These are phyloP conservation scores for Danio kyathit DNA, from an alignment of 2,797 vertebrate species.

Conservation along the genomic window DNA sequence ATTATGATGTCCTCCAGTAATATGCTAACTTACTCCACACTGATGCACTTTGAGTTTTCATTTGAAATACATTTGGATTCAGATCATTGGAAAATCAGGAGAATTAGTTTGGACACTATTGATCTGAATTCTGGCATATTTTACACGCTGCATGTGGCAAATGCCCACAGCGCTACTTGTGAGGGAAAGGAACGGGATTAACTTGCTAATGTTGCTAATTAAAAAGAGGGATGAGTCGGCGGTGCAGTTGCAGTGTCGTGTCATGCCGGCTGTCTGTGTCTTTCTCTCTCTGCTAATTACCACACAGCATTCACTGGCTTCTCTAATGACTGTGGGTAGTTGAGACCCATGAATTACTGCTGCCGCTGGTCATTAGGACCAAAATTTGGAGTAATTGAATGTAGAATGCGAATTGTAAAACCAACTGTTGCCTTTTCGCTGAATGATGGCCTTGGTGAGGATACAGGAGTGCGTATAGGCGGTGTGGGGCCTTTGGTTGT, in stretches of 20 bases:
- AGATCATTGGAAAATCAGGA: not conserved
- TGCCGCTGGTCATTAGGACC: slow-evolving; percentile 64
- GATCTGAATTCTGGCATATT: slow-evolving; percentile 26
- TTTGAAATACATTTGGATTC: not conserved
- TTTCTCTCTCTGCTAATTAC: slow-evolving; percentile 73
- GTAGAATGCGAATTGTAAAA: slow-evolving; percentile 11
- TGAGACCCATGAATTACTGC: slow-evolving; percentile 62
- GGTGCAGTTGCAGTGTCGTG: slow-evolving; percentile 66
- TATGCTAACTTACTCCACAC: not conserved
- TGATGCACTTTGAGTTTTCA: not conserved
- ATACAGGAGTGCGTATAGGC: not conserved
- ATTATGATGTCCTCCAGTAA: not conserved
- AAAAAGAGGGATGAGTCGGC: slow-evolving; percentile 72
- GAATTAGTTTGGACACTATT: slow-evolving; percentile 7
- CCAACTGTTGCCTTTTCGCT: slow-evolving; percentile 37
- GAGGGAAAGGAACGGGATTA: slow-evolving; percentile 66
- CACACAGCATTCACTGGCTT: slow-evolving; percentile 64
- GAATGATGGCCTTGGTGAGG: not conserved
- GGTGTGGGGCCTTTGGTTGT: not conserved
- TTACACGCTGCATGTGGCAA: slow-evolving; percentile 16
- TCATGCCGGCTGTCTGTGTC: slow-evolving; percentile 69
- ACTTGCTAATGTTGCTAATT: slow-evolving; percentile 75
- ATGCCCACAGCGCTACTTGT: slow-evolving; percentile 25
- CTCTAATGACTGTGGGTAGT: slow-evolving; percentile 62
- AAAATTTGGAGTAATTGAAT: slow-evolving; percentile 54